Percentiles rank a stretch among this genome's conserved stretches.
These are phyloP conservation scores for Sisyra terminalis DNA, from an alignment of 2,888 invertebrate genomes.

Conservation along the genomic window DNA sequence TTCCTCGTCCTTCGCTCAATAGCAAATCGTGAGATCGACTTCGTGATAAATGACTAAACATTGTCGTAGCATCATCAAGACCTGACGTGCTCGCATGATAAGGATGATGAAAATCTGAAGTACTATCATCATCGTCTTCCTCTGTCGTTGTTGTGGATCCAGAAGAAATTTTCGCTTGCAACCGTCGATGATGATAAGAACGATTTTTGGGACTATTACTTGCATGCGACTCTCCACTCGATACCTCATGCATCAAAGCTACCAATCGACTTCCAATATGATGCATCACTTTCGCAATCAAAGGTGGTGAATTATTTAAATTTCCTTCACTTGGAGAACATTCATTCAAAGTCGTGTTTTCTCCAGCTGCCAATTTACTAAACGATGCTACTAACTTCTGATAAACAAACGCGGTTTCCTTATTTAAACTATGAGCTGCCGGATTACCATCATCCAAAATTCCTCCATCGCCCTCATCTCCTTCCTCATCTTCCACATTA, in stretches of 20 bases:
- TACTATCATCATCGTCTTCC: constrained; percentile 56
- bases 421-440: constrained; percentile 30
- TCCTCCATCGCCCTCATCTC: constrained; percentile 32
- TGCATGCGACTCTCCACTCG: constrained; percentile 48
- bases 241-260: constrained; percentile 84
- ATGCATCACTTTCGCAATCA: constrained; percentile 82
- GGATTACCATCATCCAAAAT: constrained; percentile 23
- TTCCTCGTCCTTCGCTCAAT: constrained; percentile 37
- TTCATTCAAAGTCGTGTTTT: constrained; percentile 23
- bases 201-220: constrained; percentile 37
- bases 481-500: constrained; percentile 38
- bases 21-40: constrained; percentile 71
- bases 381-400: constrained; percentile 72
- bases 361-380: constrained; percentile 52
- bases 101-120: constrained; percentile 32
- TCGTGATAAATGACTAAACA: constrained; percentile 42
- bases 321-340: constrained; percentile 28
- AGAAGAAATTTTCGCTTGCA: constrained; percentile 39
- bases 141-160: constrained; percentile 46
- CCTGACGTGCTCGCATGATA: constrained; percentile 17
- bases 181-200: constrained; percentile 35
- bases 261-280: constrained; percentile 78
- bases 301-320: constrained; percentile 57
- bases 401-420: constrained; percentile 76
- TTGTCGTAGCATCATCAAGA: constrained; percentile 27